Evolutionary conservation across 2,888 invertebrate genomes (phyloP).

Genomic region (Coecobrya sp.): DNA sequence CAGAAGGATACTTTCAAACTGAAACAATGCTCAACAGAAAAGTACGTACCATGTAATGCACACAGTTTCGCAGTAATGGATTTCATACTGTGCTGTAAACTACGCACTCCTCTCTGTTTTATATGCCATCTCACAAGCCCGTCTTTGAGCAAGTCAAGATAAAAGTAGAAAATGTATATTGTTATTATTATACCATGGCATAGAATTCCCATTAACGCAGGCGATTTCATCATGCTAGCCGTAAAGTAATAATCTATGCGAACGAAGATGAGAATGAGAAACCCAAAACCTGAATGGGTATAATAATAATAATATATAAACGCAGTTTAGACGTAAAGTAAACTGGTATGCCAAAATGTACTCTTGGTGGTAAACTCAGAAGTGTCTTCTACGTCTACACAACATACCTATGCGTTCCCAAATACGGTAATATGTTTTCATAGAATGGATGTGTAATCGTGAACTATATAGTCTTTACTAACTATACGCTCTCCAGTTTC

Average conservation of each 20-base stretch:
- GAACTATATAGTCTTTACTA: not conserved
- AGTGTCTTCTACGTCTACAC: not conserved
- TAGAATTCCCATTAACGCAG: conserved; percentile 44
- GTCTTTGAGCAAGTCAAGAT: conserved; percentile 59
- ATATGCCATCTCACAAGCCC: conserved; percentile 5
- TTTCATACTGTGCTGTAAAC: conserved; percentile 1
- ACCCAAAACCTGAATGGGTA: conserved; percentile 34
- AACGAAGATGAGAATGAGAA: conserved; percentile 25
- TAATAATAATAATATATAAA: conserved; percentile 43
- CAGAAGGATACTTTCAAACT: not conserved
- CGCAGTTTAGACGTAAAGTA: conserved; percentile 12
- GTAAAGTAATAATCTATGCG: conserved; percentile 53
- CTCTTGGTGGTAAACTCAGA: not conserved
- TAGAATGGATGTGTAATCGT: not conserved
- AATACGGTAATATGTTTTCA: not conserved
- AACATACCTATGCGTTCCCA: not conserved
- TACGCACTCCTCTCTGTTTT: not conserved
- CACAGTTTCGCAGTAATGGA: conserved; percentile 1
- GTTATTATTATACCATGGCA: conserved; percentile 59
- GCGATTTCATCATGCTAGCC: conserved; percentile 5
- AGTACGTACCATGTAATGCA: not conserved
- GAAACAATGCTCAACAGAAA: not conserved
- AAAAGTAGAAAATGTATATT: conserved; percentile 64
- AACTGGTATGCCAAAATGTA: conserved; percentile 36
- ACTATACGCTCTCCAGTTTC: conserved; percentile 23